Percentiles rank a stretch among this genome's conserved stretches.
phyloP scores from a whole-genome alignment of 2,113 vertebrate genomes.

The Datnioides undecimradiatus region DNA sequence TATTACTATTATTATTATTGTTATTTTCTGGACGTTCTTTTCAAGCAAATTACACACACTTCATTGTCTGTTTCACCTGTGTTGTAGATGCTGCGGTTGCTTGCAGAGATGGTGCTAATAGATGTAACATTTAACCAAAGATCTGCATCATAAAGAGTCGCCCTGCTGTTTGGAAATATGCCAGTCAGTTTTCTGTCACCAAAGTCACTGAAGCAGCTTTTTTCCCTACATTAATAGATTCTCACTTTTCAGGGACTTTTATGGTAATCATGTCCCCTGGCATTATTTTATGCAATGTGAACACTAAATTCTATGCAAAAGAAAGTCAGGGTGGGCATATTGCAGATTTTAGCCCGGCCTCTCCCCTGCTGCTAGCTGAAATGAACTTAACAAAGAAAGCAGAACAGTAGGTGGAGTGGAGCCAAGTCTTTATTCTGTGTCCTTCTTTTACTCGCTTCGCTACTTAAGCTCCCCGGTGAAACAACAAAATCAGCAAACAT shows the following conservation, averaged over 20 bases:
- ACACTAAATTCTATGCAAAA: constrained; percentile 52
- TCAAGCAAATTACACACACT: neutral
- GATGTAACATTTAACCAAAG: constrained; percentile 65
- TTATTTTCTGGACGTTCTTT: constrained; percentile 17
- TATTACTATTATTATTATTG: too few relatives aligned
- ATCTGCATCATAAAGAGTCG: constrained; percentile 38
- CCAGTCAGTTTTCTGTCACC: constrained; percentile 49
- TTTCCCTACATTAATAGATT: constrained; percentile 44
- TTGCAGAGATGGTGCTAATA: constrained; percentile 71
- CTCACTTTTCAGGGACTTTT: constrained; percentile 49
- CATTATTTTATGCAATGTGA: constrained; percentile 53
- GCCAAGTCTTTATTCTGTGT: constrained; percentile 54
- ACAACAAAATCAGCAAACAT: constrained; percentile 59
- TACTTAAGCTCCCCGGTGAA: constrained; percentile 56
- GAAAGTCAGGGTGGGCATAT: constrained; percentile 35
- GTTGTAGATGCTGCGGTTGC: constrained; percentile 53
- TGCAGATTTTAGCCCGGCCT: constrained; percentile 27
- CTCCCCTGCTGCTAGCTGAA: constrained; percentile 17
- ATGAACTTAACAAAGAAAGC: constrained; percentile 54
- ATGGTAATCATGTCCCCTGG: constrained; percentile 47
- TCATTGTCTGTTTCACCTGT: constrained; percentile 16
- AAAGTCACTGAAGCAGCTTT: constrained; percentile 49
- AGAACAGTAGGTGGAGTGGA: constrained; percentile 50
- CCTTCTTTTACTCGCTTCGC: constrained; percentile 42
- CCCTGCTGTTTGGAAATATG: constrained; percentile 49